These are phyloP conservation scores for Bedellia somnulentella DNA, from an alignment of 2,888 invertebrate species.

Conservation along the genomic window DNA sequence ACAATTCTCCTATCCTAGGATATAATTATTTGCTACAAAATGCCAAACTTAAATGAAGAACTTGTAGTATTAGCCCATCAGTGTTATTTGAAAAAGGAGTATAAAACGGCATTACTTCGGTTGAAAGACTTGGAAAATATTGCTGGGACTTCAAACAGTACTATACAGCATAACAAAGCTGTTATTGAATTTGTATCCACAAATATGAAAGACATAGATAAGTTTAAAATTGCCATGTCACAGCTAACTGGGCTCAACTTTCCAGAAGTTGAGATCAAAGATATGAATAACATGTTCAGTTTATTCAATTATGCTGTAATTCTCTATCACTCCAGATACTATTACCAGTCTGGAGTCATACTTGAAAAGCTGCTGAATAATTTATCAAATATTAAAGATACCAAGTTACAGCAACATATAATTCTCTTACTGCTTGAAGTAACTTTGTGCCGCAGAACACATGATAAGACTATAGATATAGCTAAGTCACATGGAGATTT, in stretches of 20 bases:
- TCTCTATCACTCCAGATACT: slow-evolving; percentile 75
- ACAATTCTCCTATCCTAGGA: not conserved
- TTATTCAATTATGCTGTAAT: slow-evolving; percentile 81
- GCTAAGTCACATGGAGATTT: slow-evolving; percentile 35
- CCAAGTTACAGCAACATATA: slow-evolving; percentile 31
- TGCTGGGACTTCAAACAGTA: slow-evolving; percentile 65
- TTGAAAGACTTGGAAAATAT: slow-evolving; percentile 67
- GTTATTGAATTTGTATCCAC: slow-evolving; percentile 79
- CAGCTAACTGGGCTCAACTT: slow-evolving; percentile 59
- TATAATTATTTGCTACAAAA: slow-evolving; percentile 10
- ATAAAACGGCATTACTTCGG: slow-evolving; percentile 58
- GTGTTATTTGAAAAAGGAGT: slow-evolving; percentile 68
- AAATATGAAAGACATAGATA: slow-evolving; percentile 72
- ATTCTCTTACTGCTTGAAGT: slow-evolving; percentile 40
- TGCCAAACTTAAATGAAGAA: slow-evolving; percentile 46
- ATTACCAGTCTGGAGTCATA: slow-evolving; percentile 62
- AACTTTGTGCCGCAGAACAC: slow-evolving; percentile 41
- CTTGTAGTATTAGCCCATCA: slow-evolving; percentile 62
- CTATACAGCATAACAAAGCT: slow-evolving; percentile 81
- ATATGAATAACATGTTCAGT: slow-evolving; percentile 37
- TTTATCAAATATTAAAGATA: slow-evolving; percentile 32
- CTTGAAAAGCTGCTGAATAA: slow-evolving; percentile 36
- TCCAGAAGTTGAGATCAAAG: slow-evolving; percentile 39
- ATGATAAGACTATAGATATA: slow-evolving; percentile 39
- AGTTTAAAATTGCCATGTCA: slow-evolving; percentile 69